These are phyloP conservation scores for Pediacus dermestoides DNA, from an alignment of 2,888 invertebrate genomes.

Conservation along the genomic window DNA sequence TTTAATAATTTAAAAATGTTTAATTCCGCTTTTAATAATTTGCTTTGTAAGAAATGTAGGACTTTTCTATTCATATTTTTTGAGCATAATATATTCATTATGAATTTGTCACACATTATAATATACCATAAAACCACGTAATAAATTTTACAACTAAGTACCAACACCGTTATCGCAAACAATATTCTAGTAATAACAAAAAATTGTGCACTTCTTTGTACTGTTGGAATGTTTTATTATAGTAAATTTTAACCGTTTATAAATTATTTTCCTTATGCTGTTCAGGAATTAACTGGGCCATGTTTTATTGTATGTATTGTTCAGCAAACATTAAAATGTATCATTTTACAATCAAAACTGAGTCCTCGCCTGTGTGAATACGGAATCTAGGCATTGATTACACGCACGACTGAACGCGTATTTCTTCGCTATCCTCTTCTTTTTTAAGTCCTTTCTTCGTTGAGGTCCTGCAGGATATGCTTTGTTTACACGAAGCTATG, in stretches of 20 bases:
- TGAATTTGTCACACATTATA: no score
- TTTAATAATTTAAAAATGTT: no score
- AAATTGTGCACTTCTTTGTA: constrained; percentile 6
- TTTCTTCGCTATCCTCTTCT: constrained; percentile 24
- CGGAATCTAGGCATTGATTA: constrained; percentile 44
- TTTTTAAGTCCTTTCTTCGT: constrained; percentile 16
- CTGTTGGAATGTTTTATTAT: constrained; percentile 18
- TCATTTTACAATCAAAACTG: constrained; percentile 43
- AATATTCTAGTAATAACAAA: constrained; percentile 7
- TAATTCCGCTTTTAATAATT: no score
- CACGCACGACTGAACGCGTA: constrained; percentile 43
- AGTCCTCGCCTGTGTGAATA: constrained; percentile 39
- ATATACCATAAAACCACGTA: no score
- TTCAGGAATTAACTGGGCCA: constrained; percentile 32
- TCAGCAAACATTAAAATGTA: constrained; percentile 43
- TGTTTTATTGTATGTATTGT: constrained; percentile 40
- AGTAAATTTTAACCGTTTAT: neutral
- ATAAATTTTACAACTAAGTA: no score
- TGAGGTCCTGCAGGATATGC: constrained; percentile 14
- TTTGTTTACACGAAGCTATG: constrained; percentile 12
- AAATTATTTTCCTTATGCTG: constrained; percentile 8
- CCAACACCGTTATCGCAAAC: constrained; percentile 1
- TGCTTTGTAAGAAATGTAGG: no score
- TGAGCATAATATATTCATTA: no score
- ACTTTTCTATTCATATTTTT: no score